phyloP scores from a whole-genome alignment of 2,888 invertebrate species.

The Leucophenga montana region DNA sequence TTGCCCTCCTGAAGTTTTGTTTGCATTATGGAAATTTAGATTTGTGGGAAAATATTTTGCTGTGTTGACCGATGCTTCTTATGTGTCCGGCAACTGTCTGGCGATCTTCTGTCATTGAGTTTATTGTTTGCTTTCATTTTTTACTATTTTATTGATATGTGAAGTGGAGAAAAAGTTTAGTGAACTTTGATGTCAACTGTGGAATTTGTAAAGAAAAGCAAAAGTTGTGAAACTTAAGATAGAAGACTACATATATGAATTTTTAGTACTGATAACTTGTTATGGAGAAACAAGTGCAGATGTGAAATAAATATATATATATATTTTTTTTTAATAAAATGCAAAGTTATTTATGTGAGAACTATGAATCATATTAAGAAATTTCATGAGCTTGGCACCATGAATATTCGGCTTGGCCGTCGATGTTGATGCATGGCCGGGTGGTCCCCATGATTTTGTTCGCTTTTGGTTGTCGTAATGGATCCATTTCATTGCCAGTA shows the following conservation, averaged over 20 bases:
- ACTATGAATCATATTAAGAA: no score
- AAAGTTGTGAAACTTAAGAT: background rate
- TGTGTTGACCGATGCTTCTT: slow-evolving; percentile 52
- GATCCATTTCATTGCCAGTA: no score
- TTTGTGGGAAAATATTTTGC: slow-evolving; percentile 31
- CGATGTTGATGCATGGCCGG: no score
- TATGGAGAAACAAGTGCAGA: no score
- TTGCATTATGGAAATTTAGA: slow-evolving; percentile 34
- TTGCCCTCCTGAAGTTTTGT: slow-evolving; percentile 26
- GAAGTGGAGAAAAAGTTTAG: slow-evolving; percentile 61
- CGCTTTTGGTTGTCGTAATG: no score
- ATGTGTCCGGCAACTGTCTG: slow-evolving; percentile 14
- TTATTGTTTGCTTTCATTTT: background rate
- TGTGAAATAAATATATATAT: background rate
- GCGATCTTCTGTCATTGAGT: slow-evolving; percentile 46
- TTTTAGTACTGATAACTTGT: no score
- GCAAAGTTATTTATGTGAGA: no score
- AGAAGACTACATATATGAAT: background rate
- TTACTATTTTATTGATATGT: slow-evolving; percentile 57
- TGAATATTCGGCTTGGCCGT: no score
- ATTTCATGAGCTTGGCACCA: no score
- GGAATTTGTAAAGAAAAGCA: background rate
- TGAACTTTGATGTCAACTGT: slow-evolving; percentile 48
- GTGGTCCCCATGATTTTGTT: no score
- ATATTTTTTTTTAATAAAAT: background rate